These are phyloP conservation scores for Mallotus villosus DNA, from an alignment of 2,797 vertebrate genomes.

Conservation along the genomic window DNA sequence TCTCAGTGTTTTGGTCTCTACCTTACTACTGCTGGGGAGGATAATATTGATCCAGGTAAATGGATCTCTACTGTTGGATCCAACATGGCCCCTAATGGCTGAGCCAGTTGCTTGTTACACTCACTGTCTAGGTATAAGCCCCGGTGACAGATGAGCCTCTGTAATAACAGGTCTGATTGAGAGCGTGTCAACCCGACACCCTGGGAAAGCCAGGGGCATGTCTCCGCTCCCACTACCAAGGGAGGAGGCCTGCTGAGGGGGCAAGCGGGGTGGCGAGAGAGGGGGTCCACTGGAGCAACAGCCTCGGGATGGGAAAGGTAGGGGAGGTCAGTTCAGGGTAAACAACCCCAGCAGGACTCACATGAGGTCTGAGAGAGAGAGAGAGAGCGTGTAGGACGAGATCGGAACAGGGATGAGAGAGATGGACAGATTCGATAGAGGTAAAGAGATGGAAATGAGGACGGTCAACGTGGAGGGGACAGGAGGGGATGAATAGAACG, in stretches of 20 bases:
- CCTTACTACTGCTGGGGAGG: conserved; percentile 36
- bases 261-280: conserved; percentile 8
- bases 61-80: conserved; percentile 45
- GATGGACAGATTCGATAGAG: background rate
- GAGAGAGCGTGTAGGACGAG: background rate
- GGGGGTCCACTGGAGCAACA: background rate
- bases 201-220: conserved; percentile 61
- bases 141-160: conserved; percentile 61
- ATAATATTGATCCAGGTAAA: conserved; percentile 70
- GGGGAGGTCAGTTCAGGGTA: background rate
- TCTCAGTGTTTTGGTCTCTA: conserved; percentile 8
- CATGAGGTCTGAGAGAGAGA: background rate
- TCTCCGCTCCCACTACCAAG: conserved; percentile 42
- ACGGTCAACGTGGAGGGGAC: background rate
- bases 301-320: background rate
- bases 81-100: conserved; percentile 43
- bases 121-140: conserved; percentile 60
- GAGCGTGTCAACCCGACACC: conserved; percentile 66
- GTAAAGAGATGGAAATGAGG: background rate
- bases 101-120: conserved; percentile 55
- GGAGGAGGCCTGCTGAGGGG: conserved; percentile 55
- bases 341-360: background rate
- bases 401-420: background rate
- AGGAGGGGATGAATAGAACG: background rate
- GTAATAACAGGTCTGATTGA: conserved; percentile 56